Evolutionary conservation across 2,113 vertebrate genomes (phyloP), one percentile per base, ranked within the genome.

Genomic region (Myotis davidii): DNA sequence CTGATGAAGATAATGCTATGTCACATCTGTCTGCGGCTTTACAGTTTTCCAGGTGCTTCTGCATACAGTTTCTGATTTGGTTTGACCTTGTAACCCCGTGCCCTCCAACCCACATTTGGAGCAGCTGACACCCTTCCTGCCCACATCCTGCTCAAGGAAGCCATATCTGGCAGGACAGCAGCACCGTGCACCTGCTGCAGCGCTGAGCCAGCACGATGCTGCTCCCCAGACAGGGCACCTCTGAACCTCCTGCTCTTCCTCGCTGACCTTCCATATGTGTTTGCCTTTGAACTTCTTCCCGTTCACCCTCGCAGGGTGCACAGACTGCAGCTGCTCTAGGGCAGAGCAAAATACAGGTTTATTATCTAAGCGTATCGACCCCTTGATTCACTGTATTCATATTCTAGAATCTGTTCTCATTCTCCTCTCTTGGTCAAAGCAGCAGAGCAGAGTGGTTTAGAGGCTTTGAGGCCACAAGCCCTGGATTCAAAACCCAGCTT

Each of bases 11-110:
- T 4, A 74, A 84, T 0, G 12, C 61, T 6, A 42, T 5, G 17
- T 12, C 65, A 85, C 45, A 14, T 61, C 23, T 52, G 27, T 20
- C 20, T 42, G 14, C 52, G 79, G 85, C 20, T 50, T 11, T 65
- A 18, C 34, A 52, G 54, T 65, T 85, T 76, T 91, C 90, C 69
- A 91, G 64, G 27, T 79, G 56, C 37, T 83, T 91, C 88, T 50
- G 37, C 72, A 48, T 2, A 69, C 3, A 23, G 27, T 3, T 78
- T 29, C 45, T 76, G 65, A n/a, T 45, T 59, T 76, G 59, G n/a
- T 42, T 52, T 67, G 72, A 85, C 77, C 82, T 81, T 85, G 59
- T 65, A 87, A 94, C 72, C 93, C n/a, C 42, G 65, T 52, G 93
- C 37, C 77, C 77, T 96, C 85, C 85, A 88, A 59, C 48, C 52